Base-by-base conservation (phyloP, 2,113 vertebrate species). In the Marmota monax region DNA sequence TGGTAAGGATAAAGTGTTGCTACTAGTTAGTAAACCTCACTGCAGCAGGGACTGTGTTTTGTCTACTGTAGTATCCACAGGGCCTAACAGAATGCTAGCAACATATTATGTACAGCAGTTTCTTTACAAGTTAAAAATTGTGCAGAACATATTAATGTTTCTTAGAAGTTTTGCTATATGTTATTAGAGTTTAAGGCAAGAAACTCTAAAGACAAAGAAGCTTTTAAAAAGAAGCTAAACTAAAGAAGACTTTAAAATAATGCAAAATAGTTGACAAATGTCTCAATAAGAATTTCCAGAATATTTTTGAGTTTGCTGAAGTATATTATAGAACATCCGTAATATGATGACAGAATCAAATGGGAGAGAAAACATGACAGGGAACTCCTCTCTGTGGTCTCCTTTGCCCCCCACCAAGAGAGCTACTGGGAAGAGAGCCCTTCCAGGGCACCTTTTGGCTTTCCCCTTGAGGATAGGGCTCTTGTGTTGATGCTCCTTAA, bases 181-280 rank as follows among this genome's bases (percentile, higher is more conserved):
- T 48, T 89, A 83, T 85, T 83, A 48, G 69, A 91, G 56, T 83
- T 89, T 77, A 88, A 88, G 12, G 51, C 91, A 53, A 77, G n/a
- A 70, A 93, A 45, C 29, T 74, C 32, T 80, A 78, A 69, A 90
- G 76, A 69, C 84, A 95, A 67, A 72, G 1, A 42, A 67, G 5
- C 32, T 67, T 67, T 90, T n/a, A 23, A 87, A 83, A 87, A 67
- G 37, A 90, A 22, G 13, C 4, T 69, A 11, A 76, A 67, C 4
- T 61, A 11, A 76, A 67, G 29, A n/a, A 65, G 72, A 12, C 37
- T 84, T 27, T 74, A 23, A 87, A 87, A 84, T 84, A 93, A 76
- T 27, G 13, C 1, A 37, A 45, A 87, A 88, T 7, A 58, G 14
- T 56, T 80, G 85, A 23, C 39, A 51, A 8, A 72, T 72, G 8